phyloP scores from a whole-genome alignment of 2,888 invertebrate species.

The Patella depressa region DNA sequence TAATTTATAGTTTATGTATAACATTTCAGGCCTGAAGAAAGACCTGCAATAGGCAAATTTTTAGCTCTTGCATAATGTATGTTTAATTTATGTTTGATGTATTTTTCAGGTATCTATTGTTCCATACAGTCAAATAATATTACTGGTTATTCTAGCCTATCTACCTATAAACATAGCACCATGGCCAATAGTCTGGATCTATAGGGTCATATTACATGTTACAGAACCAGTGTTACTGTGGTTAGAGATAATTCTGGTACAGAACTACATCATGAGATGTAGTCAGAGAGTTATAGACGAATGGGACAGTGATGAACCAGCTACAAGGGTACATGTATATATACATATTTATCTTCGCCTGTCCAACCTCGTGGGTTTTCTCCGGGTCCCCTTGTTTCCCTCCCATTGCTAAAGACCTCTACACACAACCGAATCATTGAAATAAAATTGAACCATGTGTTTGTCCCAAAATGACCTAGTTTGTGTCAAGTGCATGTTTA shows the following conservation, averaged over 20 bases:
- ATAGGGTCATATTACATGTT: conserved; percentile 53
- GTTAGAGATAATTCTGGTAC: conserved; percentile 53
- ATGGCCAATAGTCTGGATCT: conserved; percentile 56
- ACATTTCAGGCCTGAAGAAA: too few relatives aligned
- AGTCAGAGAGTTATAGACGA: conserved; percentile 51
- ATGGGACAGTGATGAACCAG: conserved; percentile 47
- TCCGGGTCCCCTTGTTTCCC: too few relatives aligned
- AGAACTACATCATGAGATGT: conserved; percentile 58
- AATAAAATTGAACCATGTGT: too few relatives aligned
- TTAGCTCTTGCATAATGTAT: too few relatives aligned
- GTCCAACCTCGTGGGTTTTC: too few relatives aligned
- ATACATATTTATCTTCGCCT: neutral
- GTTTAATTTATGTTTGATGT: neutral
- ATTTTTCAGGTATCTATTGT: conserved; percentile 47
- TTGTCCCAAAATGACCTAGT: too few relatives aligned
- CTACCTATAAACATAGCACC: conserved; percentile 58
- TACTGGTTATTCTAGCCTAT: conserved; percentile 43
- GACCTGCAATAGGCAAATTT: too few relatives aligned
- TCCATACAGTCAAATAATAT: conserved; percentile 48
- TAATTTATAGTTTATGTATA: too few relatives aligned
- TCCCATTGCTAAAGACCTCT: too few relatives aligned
- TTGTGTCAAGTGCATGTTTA: too few relatives aligned
- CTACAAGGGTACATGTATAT: conserved; percentile 13
- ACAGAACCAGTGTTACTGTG: conserved; percentile 54
- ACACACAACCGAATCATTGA: too few relatives aligned